Evolutionary conservation across 1,140 invertebrate species (phyloP).

Genomic region (Anagrus nilaparvatae): DNA sequence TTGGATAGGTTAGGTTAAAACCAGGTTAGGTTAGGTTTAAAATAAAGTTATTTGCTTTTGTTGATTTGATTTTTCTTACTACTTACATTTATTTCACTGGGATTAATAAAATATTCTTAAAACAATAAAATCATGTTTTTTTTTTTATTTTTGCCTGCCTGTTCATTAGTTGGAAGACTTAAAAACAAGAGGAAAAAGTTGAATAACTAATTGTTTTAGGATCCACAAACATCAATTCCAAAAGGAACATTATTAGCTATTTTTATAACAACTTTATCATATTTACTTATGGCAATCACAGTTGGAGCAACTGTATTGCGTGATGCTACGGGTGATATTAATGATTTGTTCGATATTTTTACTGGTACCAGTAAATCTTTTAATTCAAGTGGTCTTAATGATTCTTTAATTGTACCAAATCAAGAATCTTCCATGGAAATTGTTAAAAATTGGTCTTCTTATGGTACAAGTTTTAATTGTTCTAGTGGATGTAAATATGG

Average conservation of each 20-base stretch:
- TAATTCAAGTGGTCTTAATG: slow-evolving; percentile 9
- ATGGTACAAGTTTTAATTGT: slow-evolving; percentile 36
- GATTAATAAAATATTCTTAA: too few relatives aligned
- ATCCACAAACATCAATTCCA: slow-evolving; percentile 82
- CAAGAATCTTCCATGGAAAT: background rate
- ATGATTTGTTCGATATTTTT: slow-evolving; percentile 43
- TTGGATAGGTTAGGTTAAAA: too few relatives aligned
- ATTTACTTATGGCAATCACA: slow-evolving; percentile 71
- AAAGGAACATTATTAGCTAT: slow-evolving; percentile 87
- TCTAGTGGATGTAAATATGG: slow-evolving; percentile 55
- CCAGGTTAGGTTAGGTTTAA: too few relatives aligned
- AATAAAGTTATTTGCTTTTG: too few relatives aligned
- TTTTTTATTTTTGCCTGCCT: background rate
- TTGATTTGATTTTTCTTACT: too few relatives aligned
- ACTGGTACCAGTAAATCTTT: slow-evolving; percentile 13
- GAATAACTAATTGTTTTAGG: too few relatives aligned
- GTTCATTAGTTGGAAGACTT: too few relatives aligned
- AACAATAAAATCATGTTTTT: too few relatives aligned
- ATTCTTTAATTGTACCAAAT: slow-evolving; percentile 1
- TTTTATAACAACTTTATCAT: slow-evolving; percentile 70
- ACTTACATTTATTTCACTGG: too few relatives aligned
- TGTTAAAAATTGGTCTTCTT: slow-evolving; percentile 23
- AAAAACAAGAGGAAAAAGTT: too few relatives aligned
- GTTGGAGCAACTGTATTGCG: slow-evolving; percentile 62
- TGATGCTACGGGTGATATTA: slow-evolving; percentile 62